These are phyloP conservation scores for Campoletis sonorensis DNA, from an alignment of 1,140 invertebrate species.

Conservation along the genomic window DNA sequence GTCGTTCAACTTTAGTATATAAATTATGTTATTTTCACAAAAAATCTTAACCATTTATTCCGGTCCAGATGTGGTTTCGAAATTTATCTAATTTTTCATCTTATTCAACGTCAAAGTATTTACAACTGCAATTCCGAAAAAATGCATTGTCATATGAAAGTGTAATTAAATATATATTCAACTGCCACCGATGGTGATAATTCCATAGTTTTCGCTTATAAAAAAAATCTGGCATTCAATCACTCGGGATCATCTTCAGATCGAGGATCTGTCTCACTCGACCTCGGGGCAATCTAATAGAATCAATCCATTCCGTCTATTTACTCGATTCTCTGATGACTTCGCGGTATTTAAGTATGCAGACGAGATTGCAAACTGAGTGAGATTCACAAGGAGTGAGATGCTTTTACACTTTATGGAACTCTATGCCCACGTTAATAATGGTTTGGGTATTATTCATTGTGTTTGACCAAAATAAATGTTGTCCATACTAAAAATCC, in stretches of 20 bases:
- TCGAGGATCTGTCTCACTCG: constrained; percentile 2
- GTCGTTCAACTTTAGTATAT: not conserved
- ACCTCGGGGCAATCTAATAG: constrained; percentile 12
- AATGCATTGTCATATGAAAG: not conserved
- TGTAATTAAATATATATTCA: not conserved
- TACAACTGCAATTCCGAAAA: not conserved
- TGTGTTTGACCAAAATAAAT: too few species aligned
- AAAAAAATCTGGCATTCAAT: not conserved
- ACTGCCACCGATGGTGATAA: not conserved
- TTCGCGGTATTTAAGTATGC: constrained; percentile 27
- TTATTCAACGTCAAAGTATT: not conserved
- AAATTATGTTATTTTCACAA: not conserved
- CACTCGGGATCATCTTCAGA: not conserved
- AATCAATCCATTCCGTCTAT: constrained; percentile 24
- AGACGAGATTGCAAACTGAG: not conserved
- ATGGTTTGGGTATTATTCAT: too few species aligned
- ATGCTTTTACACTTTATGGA: too few species aligned
- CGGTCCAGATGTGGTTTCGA: not conserved
- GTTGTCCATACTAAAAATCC: too few species aligned
- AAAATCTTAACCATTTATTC: not conserved
- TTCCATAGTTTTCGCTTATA: not conserved
- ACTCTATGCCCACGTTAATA: too few species aligned
- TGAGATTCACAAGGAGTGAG: too few species aligned
- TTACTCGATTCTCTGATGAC: constrained; percentile 22
- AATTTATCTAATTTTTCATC: not conserved